Evolutionary conservation across 1,140 invertebrate genomes (phyloP), one percentile per base, ranked within the genome.

Genomic region (Hylaeus anthracinus): DNA sequence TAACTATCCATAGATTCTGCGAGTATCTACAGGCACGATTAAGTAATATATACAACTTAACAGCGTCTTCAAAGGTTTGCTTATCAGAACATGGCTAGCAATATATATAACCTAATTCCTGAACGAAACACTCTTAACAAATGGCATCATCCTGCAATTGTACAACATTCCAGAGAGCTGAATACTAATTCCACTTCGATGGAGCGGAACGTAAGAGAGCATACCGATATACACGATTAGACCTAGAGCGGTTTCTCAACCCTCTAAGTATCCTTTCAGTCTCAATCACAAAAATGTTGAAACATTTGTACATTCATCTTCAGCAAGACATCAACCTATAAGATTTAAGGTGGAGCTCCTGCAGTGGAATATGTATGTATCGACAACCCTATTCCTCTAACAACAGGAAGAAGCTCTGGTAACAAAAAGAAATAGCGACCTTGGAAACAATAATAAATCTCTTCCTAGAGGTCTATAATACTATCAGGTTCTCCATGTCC

Each of bases 1-100:
- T 58, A 58, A 60, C 15, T 2, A 9, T 5, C 8, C 5, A n/a
- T 0, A 8, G 4, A 55, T 66, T 56, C 12, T 12, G 15, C 26
- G n/a, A 58, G 53, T 56, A 71, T 56, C 15, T 64, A 72, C 67
- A 78, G 53, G 41, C 72, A 72, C 14, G 1, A 41, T 55, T 74
- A 37, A 74, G 56, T 15, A 72, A 85, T 74, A 79, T 78, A 14
- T 72, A 82, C 72, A 78, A 65, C 43, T 51, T 43, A 60, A 69
- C 37, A 43, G 64, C 15, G 14, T 48, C 15, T n/a, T 15, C 14
- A 2, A 48, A 26, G 60, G 4, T 56, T 6, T 55, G 26, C 65
- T 10, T 53, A n/a, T 75, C 5, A 12, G 3, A 53, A 72, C 70
- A 48, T 60, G 55, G 41, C 12, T 9, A 12, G 48, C n/a, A 12